Base-by-base conservation (phyloP, 2,113 vertebrate species). In the Solea senegalensis region DNA sequence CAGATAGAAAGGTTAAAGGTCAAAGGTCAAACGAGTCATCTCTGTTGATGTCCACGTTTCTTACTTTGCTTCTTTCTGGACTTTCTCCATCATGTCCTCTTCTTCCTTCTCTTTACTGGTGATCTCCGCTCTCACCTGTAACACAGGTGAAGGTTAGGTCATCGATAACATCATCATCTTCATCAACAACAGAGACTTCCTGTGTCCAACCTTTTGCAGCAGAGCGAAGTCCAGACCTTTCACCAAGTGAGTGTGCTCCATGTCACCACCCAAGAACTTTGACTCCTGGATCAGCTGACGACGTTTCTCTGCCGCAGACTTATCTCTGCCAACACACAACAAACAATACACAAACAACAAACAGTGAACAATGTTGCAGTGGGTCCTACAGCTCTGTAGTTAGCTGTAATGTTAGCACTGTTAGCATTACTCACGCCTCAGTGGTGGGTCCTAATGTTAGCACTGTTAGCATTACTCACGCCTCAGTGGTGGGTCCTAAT, bases 201-300 rank as follows among this genome's bases (percentile, higher is more conserved):
- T 27, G 15, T 13, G 15, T 12, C 73, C 89, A 34, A 97, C 98
- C 96, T 99, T 99, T 90, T 99, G 98, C 80, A 99, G 85, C 69
- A 99, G 92, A 0, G 98, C 97, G 1, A 99, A 99, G 91, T 99
- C 98, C 90, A 99, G 89, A 71, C 98, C 98, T 86, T 99, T 99
- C 95, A 99, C 97, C 96, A 99, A 96, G 95, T 99, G 98, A 94
- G 98, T 99, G 80, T 99, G 98, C 89, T 99, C 97, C 97, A 99
- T 99, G 91, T 99, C 98, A 95, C 98, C 98, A 92, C 98, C 98
- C 96, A 99, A 95, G 87, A 99, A 99, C 93, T 99, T 99, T 51
- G 98, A 99, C 91, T 99, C 98, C 90, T 99, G 97, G 87, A 99
- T 99, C 91, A 99, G 80, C 91, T 99, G 98, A 10, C 97, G 94